Evolutionary conservation across 1,140 invertebrate species (phyloP).

Genomic region (Drosophila subpulchrella): DNA sequence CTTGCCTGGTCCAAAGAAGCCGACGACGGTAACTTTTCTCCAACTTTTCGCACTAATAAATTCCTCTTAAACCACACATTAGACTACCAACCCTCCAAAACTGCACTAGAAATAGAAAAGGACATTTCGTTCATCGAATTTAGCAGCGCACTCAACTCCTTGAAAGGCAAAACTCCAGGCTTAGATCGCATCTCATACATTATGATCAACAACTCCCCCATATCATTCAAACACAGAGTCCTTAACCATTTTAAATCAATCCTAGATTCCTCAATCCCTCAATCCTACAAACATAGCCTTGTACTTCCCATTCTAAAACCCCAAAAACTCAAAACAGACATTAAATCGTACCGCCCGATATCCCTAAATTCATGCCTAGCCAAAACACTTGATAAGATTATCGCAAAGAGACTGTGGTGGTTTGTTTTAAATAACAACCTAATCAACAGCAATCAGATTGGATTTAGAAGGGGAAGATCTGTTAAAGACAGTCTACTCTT

Average conservation of each 20-base stretch:
- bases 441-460: neutral
- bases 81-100: neutral
- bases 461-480: neutral
- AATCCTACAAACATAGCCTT: neutral
- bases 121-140: constrained; percentile 1
- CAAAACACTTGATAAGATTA: neutral
- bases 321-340: neutral
- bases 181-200: constrained; percentile 1
- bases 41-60: neutral
- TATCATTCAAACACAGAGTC: neutral
- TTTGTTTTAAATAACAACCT: neutral
- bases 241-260: neutral
- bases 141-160: neutral
- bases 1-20: neutral
- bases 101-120: neutral
- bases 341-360: neutral
- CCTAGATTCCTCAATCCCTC: neutral
- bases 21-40: neutral
- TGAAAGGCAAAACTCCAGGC: neutral
- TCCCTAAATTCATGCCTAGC: neutral
- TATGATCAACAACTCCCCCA: constrained; percentile 1
- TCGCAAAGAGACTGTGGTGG: neutral
- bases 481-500: neutral
- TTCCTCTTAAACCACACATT: neutral
- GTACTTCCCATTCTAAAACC: neutral